phyloP scores from a whole-genome alignment of 2,888 invertebrate species.

The Phasia obesa region DNA sequence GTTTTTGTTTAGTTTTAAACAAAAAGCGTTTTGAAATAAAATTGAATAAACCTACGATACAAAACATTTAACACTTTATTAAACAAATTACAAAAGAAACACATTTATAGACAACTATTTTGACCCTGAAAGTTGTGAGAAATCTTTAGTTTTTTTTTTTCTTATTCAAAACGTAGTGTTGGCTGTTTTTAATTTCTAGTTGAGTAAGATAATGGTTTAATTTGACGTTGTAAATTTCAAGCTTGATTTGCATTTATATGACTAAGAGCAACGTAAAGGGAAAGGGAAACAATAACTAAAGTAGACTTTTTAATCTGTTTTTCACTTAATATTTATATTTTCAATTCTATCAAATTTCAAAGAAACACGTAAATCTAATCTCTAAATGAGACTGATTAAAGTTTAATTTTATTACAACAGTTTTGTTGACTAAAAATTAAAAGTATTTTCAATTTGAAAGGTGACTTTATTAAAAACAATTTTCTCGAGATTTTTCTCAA shows the following conservation, averaged over 20 bases:
- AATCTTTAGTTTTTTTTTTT: constrained; percentile 28
- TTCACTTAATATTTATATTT: too few relatives aligned
- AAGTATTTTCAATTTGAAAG: too few relatives aligned
- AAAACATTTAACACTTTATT: constrained; percentile 57
- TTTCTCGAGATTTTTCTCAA: too few relatives aligned
- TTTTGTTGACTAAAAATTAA: too few relatives aligned
- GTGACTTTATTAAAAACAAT: too few relatives aligned
- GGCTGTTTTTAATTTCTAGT: constrained; percentile 14
- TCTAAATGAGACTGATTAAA: too few relatives aligned
- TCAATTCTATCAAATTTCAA: too few relatives aligned
- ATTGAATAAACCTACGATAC: constrained; percentile 63
- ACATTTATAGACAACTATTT: constrained; percentile 22
- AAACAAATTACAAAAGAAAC: constrained; percentile 27
- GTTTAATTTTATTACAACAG: too few relatives aligned
- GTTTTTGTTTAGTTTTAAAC: constrained; percentile 40
- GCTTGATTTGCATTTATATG: background rate
- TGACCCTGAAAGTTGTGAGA: constrained; percentile 69
- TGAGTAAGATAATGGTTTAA: background rate
- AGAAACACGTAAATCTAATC: too few relatives aligned
- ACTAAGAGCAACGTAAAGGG: too few relatives aligned
- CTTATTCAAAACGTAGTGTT: constrained; percentile 22
- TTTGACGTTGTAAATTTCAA: background rate
- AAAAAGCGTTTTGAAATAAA: constrained; percentile 9
- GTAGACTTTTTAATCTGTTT: too few relatives aligned
- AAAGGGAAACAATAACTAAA: too few relatives aligned